A percentile compares a stretch with the other conserved stretches of the same genome.
Conservation (phyloP, 2,113 vertebrate species). For the Bujurquina vittata region DNA sequence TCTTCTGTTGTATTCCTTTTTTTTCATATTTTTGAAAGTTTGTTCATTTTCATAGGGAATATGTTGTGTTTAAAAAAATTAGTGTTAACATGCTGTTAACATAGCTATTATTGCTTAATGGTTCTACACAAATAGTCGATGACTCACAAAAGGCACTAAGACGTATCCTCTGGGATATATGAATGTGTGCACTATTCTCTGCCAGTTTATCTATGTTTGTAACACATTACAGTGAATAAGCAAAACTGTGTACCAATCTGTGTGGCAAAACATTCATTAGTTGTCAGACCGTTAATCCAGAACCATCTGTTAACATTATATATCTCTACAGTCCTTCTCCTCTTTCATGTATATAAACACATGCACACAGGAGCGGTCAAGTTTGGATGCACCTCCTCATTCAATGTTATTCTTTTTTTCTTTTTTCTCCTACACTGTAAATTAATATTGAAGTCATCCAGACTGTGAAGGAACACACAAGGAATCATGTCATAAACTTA, state of each 20-base stretch:
- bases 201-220: background rate
- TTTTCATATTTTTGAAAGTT: background rate
- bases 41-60: constrained; percentile 6
- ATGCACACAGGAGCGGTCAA: too few relatives aligned
- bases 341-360: too few relatives aligned
- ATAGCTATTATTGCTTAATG: constrained; percentile 1
- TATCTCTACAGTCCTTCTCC: too few relatives aligned
- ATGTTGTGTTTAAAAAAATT: background rate
- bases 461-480: too few relatives aligned
- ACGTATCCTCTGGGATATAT: background rate
- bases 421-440: too few relatives aligned
- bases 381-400: too few relatives aligned
- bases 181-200: background rate
- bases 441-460: too few relatives aligned
- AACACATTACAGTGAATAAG: background rate
- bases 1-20: background rate
- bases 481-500: too few relatives aligned
- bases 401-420: too few relatives aligned
- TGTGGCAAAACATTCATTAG: background rate
- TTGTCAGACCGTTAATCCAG: background rate
- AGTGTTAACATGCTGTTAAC: constrained; percentile 5
- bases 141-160: background rate
- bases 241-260: background rate
- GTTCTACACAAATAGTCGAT: background rate
- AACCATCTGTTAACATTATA: too few relatives aligned